Evolutionary conservation across 2,888 invertebrate genomes (phyloP).

Genomic region (Acronicta psi): DNA sequence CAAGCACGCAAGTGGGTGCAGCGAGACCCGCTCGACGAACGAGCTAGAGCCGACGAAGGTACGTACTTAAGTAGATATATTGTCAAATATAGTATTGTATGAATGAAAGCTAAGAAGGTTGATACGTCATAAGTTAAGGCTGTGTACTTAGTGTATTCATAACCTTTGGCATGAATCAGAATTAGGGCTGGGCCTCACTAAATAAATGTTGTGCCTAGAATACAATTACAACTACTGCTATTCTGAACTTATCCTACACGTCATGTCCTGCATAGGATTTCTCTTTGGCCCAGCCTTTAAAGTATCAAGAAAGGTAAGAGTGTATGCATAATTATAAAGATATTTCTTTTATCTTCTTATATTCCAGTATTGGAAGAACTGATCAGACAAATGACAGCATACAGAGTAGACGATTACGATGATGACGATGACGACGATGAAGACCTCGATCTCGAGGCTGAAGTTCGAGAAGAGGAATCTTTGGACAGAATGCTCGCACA

Average conservation of each 20-base stretch:
- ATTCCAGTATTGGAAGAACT: slow-evolving; percentile 91
- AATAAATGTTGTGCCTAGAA: too few species aligned
- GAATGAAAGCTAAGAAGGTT: background rate
- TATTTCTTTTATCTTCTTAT: too few species aligned
- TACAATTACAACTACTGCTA: too few species aligned
- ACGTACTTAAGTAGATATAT: slow-evolving; percentile 22
- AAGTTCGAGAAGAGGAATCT: slow-evolving; percentile 53
- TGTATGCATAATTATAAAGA: too few species aligned
- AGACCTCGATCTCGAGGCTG: slow-evolving; percentile 70
- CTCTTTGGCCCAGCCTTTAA: too few species aligned
- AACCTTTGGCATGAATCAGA: too few species aligned
- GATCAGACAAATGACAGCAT: slow-evolving; percentile 90
- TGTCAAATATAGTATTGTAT: background rate
- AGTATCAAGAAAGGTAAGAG: too few species aligned
- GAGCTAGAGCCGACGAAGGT: slow-evolving; percentile 88
- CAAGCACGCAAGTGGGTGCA: slow-evolving; percentile 90
- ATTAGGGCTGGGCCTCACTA: too few species aligned
- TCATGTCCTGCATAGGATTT: too few species aligned
- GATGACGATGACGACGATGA: slow-evolving; percentile 79
- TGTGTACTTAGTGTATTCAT: too few species aligned
- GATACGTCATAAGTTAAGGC: too few species aligned
- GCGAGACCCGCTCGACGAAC: slow-evolving; percentile 77
- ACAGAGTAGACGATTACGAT: slow-evolving; percentile 84
- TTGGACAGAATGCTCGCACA: slow-evolving; percentile 53
- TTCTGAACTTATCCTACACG: too few species aligned